Conservation (phyloP, 2,113 vertebrate genomes). For the Probosciger aterrimus region DNA sequence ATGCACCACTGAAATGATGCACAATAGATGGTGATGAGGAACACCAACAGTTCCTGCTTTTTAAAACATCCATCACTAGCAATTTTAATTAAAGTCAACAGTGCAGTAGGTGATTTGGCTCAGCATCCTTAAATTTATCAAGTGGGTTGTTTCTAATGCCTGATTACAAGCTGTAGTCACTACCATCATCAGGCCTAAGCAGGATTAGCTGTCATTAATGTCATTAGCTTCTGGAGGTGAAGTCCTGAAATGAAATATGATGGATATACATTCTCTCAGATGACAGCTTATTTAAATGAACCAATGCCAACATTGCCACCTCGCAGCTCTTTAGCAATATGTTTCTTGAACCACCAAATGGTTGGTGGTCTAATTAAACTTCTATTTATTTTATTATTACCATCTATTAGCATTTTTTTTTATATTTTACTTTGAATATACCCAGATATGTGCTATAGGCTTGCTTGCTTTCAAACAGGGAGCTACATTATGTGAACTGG, state of each 20-base stretch:
- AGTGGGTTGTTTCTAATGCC: not conserved
- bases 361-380: not conserved
- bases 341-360: not conserved
- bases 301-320: not conserved
- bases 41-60: slow-evolving; percentile 16
- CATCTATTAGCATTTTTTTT: not conserved
- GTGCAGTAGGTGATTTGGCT: not conserved
- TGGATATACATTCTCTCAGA: not conserved
- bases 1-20: not conserved
- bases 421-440: not conserved
- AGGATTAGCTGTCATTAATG: not conserved
- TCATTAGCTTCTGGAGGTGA: not conserved
- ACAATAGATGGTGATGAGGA: not conserved
- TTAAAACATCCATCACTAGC: not conserved
- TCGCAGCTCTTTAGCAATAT: not conserved
- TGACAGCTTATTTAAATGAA: not conserved
- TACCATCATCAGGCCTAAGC: not conserved
- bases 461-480: not conserved
- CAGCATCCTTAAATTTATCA: not conserved
- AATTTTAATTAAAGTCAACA: slow-evolving; percentile 43
- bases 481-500: not conserved
- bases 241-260: not conserved
- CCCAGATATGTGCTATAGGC: not conserved
- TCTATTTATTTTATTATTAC: not conserved
- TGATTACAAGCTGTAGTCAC: slow-evolving; percentile 7